Percentiles rank a stretch among this genome's conserved stretches.
phyloP scores from a whole-genome alignment of 2,113 vertebrate species.

The Chelonoidis abingdonii region DNA sequence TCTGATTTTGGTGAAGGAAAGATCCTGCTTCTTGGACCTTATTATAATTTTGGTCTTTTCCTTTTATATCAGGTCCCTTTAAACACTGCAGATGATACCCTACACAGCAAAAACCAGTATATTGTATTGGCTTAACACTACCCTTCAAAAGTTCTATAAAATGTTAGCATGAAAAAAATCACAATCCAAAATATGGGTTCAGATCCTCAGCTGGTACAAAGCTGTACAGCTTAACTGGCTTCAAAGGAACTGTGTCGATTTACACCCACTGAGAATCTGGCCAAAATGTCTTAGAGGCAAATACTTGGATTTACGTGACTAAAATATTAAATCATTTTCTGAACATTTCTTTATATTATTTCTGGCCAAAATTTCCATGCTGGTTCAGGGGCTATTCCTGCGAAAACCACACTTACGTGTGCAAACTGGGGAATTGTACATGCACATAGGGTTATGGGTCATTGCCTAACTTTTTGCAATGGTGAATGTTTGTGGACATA shows the following conservation, averaged over 20 bases:
- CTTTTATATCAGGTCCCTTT: constrained; percentile 42
- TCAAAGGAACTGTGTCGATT: fast-evolving
- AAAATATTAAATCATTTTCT: background rate
- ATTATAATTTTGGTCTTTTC: constrained; percentile 46
- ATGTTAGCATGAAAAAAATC: background rate
- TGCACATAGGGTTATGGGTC: background rate
- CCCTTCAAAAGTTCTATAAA: constrained; percentile 40
- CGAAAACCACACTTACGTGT: background rate
- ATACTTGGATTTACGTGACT: too few relatives aligned
- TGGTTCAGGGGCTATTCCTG: background rate
- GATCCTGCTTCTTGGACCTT: constrained; percentile 35
- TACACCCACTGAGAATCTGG: too few relatives aligned
- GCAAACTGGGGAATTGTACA: background rate
- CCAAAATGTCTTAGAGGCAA: too few relatives aligned
- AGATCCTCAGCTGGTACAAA: background rate
- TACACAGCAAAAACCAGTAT: constrained; percentile 44
- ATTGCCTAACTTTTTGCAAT: background rate
- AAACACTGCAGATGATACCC: constrained; percentile 47
- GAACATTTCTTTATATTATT: background rate
- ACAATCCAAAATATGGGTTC: background rate
- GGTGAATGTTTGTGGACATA: background rate
- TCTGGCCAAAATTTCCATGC: background rate
- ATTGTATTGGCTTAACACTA: constrained; percentile 40
- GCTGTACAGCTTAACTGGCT: background rate
- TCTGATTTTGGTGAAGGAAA: constrained; percentile 37